These are phyloP conservation scores for Callospermophilus lateralis DNA, from an alignment of 2,113 vertebrate genomes.

Conservation along the genomic window DNA sequence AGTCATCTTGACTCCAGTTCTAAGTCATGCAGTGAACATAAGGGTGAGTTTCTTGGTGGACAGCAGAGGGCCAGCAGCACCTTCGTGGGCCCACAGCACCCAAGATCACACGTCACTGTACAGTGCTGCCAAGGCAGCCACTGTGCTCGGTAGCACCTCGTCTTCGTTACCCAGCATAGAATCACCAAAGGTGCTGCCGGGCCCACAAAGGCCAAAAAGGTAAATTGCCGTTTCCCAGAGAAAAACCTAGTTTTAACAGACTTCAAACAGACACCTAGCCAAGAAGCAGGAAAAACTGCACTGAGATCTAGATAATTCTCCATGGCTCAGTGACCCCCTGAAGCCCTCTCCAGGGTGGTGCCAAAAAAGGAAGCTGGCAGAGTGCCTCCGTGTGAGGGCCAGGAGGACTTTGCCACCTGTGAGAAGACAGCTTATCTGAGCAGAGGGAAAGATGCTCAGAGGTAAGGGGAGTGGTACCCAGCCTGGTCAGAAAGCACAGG, in stretches of 20 bases:
- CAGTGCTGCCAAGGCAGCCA: neutral
- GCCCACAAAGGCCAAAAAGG: neutral
- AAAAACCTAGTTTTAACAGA: neutral
- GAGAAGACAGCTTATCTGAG: neutral
- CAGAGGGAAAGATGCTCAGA: neutral
- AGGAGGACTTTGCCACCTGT: neutral
- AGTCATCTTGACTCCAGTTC: neutral
- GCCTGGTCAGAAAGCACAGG: neutral
- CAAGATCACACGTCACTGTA: neutral
- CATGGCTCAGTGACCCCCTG: neutral
- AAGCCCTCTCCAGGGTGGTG: neutral
- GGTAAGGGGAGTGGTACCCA: accelerated
- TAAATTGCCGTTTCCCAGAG: neutral
- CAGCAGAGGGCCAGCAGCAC: neutral
- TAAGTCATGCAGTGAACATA: neutral
- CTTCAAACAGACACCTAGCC: neutral
- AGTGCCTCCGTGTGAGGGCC: neutral
- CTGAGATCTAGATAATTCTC: neutral
- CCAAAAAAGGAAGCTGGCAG: neutral
- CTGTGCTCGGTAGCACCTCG: accelerated
- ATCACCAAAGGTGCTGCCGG: neutral
- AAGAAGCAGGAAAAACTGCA: neutral
- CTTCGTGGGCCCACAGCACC: neutral
- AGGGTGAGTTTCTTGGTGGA: neutral
- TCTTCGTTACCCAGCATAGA: neutral